Evolutionary conservation across 1,140 invertebrate species (phyloP).

Genomic region (Uloborus diversus): DNA sequence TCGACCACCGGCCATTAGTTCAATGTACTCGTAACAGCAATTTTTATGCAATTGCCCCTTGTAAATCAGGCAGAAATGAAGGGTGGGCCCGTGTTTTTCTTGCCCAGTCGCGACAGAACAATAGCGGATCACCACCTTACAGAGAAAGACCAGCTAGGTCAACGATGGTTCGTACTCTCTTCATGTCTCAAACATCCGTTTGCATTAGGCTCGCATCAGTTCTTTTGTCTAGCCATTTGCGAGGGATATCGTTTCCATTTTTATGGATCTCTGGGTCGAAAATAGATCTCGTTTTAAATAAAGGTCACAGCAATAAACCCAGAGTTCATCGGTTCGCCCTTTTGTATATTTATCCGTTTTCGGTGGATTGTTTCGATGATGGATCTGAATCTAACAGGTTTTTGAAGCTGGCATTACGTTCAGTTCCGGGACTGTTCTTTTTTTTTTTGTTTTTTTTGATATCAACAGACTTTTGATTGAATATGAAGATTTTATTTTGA

Average conservation of each 20-base stretch:
- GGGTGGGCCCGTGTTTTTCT: not conserved
- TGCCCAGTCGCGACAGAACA: not conserved
- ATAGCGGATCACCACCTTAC: not conserved
- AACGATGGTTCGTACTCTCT: not conserved
- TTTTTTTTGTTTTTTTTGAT: too few relatives aligned
- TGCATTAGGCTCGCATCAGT: not conserved
- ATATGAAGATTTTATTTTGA: too few relatives aligned
- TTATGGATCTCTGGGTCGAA: not conserved
- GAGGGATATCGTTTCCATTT: not conserved
- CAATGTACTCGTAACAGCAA: too few relatives aligned
- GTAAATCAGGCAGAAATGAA: not conserved
- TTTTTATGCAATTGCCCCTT: too few relatives aligned
- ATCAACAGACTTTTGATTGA: too few relatives aligned
- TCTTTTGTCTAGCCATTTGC: not conserved
- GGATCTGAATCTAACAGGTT: too few relatives aligned
- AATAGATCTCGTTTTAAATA: not conserved
- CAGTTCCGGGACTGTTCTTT: not conserved
- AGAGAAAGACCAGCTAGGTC: not conserved
- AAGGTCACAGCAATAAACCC: not conserved
- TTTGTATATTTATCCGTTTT: not conserved
- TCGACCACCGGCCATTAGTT: too few relatives aligned
- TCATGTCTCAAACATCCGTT: not conserved
- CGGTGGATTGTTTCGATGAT: too few relatives aligned
- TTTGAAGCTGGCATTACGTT: too few relatives aligned
- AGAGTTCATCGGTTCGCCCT: not conserved